A percentile compares a stretch with the other conserved stretches of the same genome.
These are phyloP conservation scores for Odontocolon sp. DNA, from an alignment of 2,888 invertebrate genomes.

Conservation along the genomic window DNA sequence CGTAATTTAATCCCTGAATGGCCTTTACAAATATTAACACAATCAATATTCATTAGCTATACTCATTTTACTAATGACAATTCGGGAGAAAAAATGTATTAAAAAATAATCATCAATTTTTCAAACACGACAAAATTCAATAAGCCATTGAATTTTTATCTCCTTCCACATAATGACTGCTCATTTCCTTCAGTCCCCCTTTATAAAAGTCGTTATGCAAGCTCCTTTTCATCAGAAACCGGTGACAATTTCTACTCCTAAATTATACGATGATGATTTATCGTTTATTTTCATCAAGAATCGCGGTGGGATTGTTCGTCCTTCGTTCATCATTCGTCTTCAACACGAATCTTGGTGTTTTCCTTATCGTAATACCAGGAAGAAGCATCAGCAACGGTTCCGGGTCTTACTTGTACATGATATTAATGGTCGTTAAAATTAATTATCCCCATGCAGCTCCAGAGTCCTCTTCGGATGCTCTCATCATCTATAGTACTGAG, in stretches of 20 bases:
- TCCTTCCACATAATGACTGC: not conserved
- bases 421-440: conserved; percentile 58
- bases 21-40: not conserved
- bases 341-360: conserved; percentile 26
- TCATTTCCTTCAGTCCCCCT: not conserved
- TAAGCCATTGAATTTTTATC: conserved; percentile 12
- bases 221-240: not conserved
- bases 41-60: not conserved
- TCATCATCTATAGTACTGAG: conserved; percentile 4
- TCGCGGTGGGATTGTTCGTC: not conserved
- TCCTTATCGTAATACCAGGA: not conserved
- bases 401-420: conserved; percentile 29
- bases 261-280: conserved; percentile 42
- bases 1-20: not conserved
- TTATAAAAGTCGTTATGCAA: not conserved
- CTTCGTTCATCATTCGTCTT: conserved; percentile 19
- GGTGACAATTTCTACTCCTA: conserved; percentile 24
- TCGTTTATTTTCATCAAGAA: conserved; percentile 21
- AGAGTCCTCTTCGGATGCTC: not conserved
- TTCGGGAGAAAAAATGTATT: not conserved
- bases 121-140: not conserved
- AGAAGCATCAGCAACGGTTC: not conserved
- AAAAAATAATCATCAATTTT: not conserved
- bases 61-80: not conserved
- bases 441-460: conserved; percentile 41